Evolutionary conservation across 2,113 vertebrate species (phyloP).

Genomic region (Desmodus rotundus): DNA sequence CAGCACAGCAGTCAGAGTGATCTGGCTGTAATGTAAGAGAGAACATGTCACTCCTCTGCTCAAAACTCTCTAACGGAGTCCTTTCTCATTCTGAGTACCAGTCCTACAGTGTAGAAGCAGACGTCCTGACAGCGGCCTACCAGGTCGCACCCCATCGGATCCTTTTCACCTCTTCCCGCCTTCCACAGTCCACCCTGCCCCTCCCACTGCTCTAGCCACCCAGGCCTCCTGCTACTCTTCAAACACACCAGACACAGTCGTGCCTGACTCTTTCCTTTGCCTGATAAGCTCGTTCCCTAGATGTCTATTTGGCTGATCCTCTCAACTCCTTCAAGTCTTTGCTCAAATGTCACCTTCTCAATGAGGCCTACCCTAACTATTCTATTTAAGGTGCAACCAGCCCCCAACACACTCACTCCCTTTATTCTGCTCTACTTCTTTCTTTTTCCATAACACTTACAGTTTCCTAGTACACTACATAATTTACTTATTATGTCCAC

Average conservation of each 20-base stretch:
- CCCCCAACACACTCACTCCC: neutral
- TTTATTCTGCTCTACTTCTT: neutral
- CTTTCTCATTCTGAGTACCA: neutral
- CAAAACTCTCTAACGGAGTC: neutral
- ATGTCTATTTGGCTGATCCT: neutral
- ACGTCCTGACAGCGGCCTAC: neutral
- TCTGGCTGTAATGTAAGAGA: neutral
- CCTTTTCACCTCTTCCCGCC: neutral
- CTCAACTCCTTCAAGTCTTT: neutral
- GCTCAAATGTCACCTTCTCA: conserved; percentile 11
- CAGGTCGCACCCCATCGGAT: neutral
- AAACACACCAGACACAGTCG: neutral
- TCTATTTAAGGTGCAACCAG: neutral
- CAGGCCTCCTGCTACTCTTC: neutral
- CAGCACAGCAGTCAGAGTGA: neutral
- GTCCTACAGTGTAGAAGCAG: neutral
- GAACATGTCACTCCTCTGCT: neutral
- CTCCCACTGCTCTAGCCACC: neutral
- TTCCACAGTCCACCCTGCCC: neutral
- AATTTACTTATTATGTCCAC: neutral
- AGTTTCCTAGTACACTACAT: neutral
- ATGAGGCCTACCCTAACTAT: neutral
- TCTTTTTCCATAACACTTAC: neutral
- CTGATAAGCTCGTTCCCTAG: neutral
- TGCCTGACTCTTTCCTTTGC: neutral